Conservation (phyloP, 2,113 vertebrate species). For the Ictalurus furcatus region DNA sequence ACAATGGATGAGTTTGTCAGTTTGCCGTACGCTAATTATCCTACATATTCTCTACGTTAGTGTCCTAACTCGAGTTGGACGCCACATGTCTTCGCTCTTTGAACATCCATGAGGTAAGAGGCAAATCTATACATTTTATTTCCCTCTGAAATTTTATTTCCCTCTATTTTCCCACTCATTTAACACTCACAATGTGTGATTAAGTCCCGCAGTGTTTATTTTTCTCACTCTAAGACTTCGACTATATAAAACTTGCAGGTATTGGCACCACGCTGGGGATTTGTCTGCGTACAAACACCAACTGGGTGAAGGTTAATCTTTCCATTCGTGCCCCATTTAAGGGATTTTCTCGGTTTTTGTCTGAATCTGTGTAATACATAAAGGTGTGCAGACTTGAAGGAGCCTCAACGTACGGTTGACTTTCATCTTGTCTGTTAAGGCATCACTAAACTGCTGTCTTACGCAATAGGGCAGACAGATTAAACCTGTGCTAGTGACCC, state of each 20-base stretch:
- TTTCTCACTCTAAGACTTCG: not conserved
- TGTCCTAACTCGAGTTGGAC: not conserved
- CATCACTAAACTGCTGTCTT: constrained; percentile 21
- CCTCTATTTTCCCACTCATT: not conserved
- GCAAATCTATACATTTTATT: not conserved
- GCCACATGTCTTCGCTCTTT: not conserved
- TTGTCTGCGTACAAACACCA: constrained; percentile 21
- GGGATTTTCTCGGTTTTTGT: constrained; percentile 22
- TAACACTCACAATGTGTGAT: not conserved
- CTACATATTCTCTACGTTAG: not conserved
- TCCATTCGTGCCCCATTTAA: constrained; percentile 35
- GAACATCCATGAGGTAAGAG: not conserved
- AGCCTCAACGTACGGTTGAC: not conserved
- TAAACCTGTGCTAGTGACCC: constrained; percentile 43
- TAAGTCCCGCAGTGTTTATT: not conserved
- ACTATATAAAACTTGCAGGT: not conserved
- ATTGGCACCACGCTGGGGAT: not conserved
- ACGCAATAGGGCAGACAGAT: constrained; percentile 39
- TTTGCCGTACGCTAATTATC: not conserved
- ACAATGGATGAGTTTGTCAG: not conserved
- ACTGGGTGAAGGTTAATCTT: constrained; percentile 35
- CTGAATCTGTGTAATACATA: not conserved
- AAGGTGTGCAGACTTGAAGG: constrained; percentile 1
- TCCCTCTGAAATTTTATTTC: not conserved
- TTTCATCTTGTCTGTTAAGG: constrained; percentile 34